Percentiles rank a stretch among this genome's conserved stretches.
Conservation (phyloP, 2,797 vertebrate species). For the Acropternis orthonyx region DNA sequence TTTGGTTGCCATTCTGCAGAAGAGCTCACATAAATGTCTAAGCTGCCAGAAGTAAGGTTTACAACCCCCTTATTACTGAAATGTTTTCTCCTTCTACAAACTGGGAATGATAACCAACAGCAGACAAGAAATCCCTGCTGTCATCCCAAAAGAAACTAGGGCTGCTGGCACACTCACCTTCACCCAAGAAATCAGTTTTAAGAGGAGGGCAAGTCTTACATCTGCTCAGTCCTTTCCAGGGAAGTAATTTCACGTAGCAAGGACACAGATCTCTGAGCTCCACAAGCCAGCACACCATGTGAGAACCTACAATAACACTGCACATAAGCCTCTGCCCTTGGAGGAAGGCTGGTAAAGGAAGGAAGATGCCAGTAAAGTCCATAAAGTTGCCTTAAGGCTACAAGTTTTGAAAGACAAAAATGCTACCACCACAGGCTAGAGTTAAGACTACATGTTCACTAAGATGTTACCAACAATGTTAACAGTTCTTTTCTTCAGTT, state of each 20-base stretch:
- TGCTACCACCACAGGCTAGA: neutral
- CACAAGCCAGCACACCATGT: accelerated
- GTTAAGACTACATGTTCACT: neutral
- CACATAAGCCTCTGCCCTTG: neutral
- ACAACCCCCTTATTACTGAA: neutral
- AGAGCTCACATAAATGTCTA: neutral
- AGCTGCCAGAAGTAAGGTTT: neutral
- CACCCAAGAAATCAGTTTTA: neutral
- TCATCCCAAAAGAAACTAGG: neutral
- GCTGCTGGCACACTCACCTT: neutral
- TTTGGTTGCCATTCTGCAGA: neutral
- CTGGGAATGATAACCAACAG: neutral
- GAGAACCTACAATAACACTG: neutral
- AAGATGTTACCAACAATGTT: neutral
- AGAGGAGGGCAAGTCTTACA: neutral
- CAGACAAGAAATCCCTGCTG: neutral
- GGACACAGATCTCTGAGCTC: neutral
- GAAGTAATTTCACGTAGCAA: neutral
- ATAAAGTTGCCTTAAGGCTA: neutral
- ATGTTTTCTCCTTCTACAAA: neutral
- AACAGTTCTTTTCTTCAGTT: neutral
- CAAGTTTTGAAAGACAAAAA: neutral
- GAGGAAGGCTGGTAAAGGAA: neutral
- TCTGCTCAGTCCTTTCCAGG: neutral
- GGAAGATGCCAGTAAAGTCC: neutral